phyloP scores from a whole-genome alignment of 2,797 vertebrate species.

The Petrocephalus sullivani region DNA sequence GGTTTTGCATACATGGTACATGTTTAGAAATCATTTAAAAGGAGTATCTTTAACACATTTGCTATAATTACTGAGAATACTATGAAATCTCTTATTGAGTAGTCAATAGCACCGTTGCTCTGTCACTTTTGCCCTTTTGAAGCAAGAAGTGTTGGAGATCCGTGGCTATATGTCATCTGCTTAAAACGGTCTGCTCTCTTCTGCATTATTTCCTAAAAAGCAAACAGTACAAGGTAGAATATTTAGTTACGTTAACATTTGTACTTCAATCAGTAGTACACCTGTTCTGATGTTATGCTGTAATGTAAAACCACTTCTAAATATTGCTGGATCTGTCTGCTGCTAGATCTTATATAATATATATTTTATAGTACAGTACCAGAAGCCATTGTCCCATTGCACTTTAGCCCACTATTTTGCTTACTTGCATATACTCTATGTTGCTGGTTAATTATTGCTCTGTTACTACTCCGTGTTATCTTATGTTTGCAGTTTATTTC shows the following conservation, averaged over 20 bases:
- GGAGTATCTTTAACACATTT: background rate
- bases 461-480: background rate
- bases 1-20: background rate
- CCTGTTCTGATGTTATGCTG: background rate
- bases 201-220: background rate
- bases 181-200: background rate
- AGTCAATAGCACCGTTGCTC: background rate
- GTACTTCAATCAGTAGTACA: background rate
- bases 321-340: background rate
- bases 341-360: background rate
- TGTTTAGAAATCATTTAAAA: background rate
- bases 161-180: background rate
- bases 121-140: background rate
- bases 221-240: background rate
- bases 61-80: background rate
- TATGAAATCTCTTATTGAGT: background rate
- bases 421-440: background rate
- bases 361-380: background rate
- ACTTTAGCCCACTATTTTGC: background rate
- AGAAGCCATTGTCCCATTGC: background rate
- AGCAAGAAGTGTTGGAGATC: slow-evolving; percentile 10
- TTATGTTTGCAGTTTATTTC: background rate
- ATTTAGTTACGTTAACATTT: background rate
- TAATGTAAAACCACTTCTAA: background rate
- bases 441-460: background rate